Evolutionary conservation across 1,140 invertebrate genomes (phyloP), one percentile per base, ranked within the genome.

Genomic region (Oscheius sp.): DNA sequence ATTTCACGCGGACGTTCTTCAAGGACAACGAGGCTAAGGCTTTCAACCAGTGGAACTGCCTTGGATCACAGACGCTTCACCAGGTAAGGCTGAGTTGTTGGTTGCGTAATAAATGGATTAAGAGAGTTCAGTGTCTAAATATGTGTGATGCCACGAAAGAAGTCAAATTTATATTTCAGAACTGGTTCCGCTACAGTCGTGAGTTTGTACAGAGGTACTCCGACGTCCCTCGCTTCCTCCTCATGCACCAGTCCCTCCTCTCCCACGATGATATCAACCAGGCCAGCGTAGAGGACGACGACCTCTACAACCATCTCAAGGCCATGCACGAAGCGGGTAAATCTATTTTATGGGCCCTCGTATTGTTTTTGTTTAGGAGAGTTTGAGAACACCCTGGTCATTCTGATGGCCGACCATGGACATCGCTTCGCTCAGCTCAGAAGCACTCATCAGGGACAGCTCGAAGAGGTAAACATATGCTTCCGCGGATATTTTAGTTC

Each of bases 361-460:
- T 42, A 42, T n/a, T 10, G 7, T 10, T 10, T n/a, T 7, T 13
- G 23, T 63, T 63, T 63, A 34, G 89, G 89, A 0, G 81, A 89
- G 35, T 85, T 92, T 0, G 90, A 93, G 77, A 89, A 93, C 77
- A 92, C 92, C 0, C 79, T 94, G 68, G 85, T 95, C 0, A 89
- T 94, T 46, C 79, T 94, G 1, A 92, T 94, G 91, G 91, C 91
- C 23, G 92, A 95, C 87, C 92, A 94, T 85, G 92, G 93, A 31
- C 74, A 80, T 64, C 69, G 91, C 79, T 93, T 93, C 85, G 89
- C 91, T 0, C 87, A 90, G 58, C 74, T 86, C 7, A 88, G 93
- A 0, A 89, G 91, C 77, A 93, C 92, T 0, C 86, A 93, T 10
- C 92, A 94, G 74, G 80, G 82, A 55, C 82, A 83, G 70, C 38